Base-by-base conservation (phyloP, 2,113 vertebrate species). In the Limnothrissa miodon region DNA sequence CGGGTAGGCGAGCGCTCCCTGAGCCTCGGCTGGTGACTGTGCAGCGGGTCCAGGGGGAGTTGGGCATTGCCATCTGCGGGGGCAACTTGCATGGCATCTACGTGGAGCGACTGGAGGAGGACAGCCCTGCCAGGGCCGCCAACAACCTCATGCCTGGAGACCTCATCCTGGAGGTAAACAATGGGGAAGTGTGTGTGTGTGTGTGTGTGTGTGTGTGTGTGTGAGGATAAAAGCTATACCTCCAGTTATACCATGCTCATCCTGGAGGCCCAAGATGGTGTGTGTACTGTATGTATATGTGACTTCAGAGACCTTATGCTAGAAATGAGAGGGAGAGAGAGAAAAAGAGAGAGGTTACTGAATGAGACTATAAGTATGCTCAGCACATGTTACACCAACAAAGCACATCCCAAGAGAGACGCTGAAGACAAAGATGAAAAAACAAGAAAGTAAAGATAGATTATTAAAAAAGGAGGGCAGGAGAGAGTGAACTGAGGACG, bases 21-120 rank as follows among this genome's bases (percentile, higher is more conserved):
- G 97, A 98, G 81, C 93, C 93, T 10, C 93, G 97, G 11, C 87
- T 90, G 19, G 95, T 99, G 89, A 90, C 95, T 85, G 78, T 98
- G 87, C 96, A 95, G 90, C 96, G 95, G 89, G 90, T 95, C 39
- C 96, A 96, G 78, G 93, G 93, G 1, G 97, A 99, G 83, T 94
- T 97, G 39, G 98, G 97, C 5, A 91, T 99, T 66, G 97, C 97
- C 84, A 93, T 99, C 88, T 98, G 97, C 86, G 98, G 98, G 29
- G 98, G 98, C 81, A 98, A 98, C 89, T 88, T 97, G 21, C 91
- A 92, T 0, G 98, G 98, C 39, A 94, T 99, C 85, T 99, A 96
- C 88, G 97, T 99, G 85, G 95, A 96, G 0, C 96, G 95, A 83
- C 88, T 99, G 82, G 97, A 98, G 70, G 97, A 98, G 0, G 96